Percentiles rank a stretch among this genome's conserved stretches.
phyloP scores from a whole-genome alignment of 2,888 invertebrate species.

The Vanessa cardui region DNA sequence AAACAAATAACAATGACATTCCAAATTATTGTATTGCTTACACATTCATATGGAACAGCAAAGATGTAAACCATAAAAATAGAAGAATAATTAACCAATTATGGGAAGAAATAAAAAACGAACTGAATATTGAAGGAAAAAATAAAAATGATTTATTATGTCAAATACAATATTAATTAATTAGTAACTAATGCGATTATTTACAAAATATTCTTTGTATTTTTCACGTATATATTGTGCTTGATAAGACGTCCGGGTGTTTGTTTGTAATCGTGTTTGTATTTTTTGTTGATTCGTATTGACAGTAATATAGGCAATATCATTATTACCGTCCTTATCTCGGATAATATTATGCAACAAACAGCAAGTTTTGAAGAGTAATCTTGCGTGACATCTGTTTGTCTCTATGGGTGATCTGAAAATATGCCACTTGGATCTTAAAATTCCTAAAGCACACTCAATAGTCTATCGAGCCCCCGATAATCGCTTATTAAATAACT shows the following conservation, averaged over 20 bases:
- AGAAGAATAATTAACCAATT: conserved; percentile 36
- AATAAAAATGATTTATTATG: conserved; percentile 34
- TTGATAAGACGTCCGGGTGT: conserved; percentile 2
- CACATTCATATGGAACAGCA: conserved; percentile 15
- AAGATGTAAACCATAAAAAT: conserved; percentile 41
- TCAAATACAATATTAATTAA: conserved; percentile 14
- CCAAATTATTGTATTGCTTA: no score
- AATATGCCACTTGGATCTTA: conserved; percentile 38
- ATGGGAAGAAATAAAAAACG: conserved; percentile 33
- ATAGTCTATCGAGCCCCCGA: conserved; percentile 20
- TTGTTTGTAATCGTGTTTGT: not conserved
- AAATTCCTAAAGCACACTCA: conserved; percentile 39
- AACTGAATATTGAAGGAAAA: conserved; percentile 40
- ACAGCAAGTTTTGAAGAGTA: conserved; percentile 6
- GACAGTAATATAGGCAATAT: conserved; percentile 1
- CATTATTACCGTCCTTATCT: conserved; percentile 7
- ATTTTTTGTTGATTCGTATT: conserved; percentile 5
- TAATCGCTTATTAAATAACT: conserved; percentile 36
- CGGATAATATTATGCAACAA: conserved; percentile 6
- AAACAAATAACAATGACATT: no score
- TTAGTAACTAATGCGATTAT: conserved; percentile 29
- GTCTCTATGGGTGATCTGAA: conserved; percentile 38
- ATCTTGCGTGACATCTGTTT: conserved; percentile 38
- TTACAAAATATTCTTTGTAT: conserved; percentile 35
- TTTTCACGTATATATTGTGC: conserved; percentile 1